Conservation (phyloP, 1,140 invertebrate species). For the Drosophila bipectinata region DNA sequence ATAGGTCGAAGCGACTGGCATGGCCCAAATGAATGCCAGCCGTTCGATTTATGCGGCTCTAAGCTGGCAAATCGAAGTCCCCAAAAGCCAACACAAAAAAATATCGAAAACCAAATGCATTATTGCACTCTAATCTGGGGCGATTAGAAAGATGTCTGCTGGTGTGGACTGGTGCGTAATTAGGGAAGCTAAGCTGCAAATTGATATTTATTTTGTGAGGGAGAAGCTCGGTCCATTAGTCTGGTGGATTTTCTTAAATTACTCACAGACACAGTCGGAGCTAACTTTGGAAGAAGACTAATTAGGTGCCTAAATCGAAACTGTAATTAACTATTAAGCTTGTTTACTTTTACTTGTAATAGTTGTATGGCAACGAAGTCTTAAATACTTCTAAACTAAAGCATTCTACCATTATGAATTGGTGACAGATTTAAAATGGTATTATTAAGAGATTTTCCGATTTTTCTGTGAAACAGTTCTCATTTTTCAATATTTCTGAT, state of each 20-base stretch:
- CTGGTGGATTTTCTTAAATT: conserved; percentile 6
- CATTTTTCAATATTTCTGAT: neutral
- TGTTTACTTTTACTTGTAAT: neutral
- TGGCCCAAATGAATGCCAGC: conserved; percentile 23
- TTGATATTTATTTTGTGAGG: conserved; percentile 38
- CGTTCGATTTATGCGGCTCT: conserved; percentile 11
- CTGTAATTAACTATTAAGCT: neutral
- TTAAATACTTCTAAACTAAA: too few relatives aligned
- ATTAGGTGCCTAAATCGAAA: conserved; percentile 8
- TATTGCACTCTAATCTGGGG: conserved; percentile 33
- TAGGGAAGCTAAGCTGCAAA: conserved; percentile 32
- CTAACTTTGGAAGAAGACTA: conserved; percentile 6
- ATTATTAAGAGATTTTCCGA: neutral
- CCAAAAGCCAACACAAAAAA: conserved; percentile 16
- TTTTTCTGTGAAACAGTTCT: neutral
- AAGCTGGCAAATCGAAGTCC: conserved; percentile 27
- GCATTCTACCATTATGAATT: too few relatives aligned
- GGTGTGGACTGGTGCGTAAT: conserved; percentile 27
- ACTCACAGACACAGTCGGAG: conserved; percentile 5
- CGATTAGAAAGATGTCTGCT: conserved; percentile 21
- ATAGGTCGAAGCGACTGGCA: conserved; percentile 17
- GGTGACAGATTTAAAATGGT: neutral
- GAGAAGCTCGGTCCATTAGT: conserved; percentile 14
- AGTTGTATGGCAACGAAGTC: neutral
- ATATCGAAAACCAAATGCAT: conserved; percentile 29